Evolutionary conservation across 2,888 invertebrate genomes (phyloP), one percentile per base, ranked within the genome.

Genomic region (Dryocosmus kuriphilus): DNA sequence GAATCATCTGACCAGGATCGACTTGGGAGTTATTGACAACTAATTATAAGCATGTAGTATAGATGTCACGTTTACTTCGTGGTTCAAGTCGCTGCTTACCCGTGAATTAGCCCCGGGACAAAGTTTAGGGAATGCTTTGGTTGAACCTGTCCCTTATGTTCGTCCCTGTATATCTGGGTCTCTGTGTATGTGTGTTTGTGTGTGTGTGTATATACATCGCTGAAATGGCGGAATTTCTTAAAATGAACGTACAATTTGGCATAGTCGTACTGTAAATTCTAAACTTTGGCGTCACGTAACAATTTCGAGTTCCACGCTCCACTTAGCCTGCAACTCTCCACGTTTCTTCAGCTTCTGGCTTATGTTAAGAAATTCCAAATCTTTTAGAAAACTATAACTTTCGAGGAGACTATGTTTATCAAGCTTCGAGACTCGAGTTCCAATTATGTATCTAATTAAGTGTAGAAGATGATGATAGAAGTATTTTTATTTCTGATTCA

Each of bases 221-320:
- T 80, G 81, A 84, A 85, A 82, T 83, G 84, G 83, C 75, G 81
- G 76, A 82, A 84, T 80, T 85, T 86, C 83, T 85, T 86, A 82
- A 85, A 86, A 82, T 80, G 46, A 76, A 67, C 74, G 35, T 46
- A 30, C 55, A 79, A 79, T 77, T 82, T 71, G 67, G 75, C 85
- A 82, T 82, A 86, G 86, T 88, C 87, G 86, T 87, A 89, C 87
- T 86, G 89, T 88, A 88, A 88, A 89, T 88, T 86, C 84, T 82
- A 38, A 83, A 87, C 84, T 88, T 89, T 82, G 84, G 85, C 82
- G 83, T 71, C 82, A 83, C 61, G 71, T 78, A 84, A 84, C 87
- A 87, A 87, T 86, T 86, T 84, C 80, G 86, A 51, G n/a, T n/a
- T n/a, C 51, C 2, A 9, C n/a, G n/a, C 9, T n/a, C 51, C 3